Evolutionary conservation across 2,797 vertebrate species (phyloP).

Genomic region (Spinus olivaceus): DNA sequence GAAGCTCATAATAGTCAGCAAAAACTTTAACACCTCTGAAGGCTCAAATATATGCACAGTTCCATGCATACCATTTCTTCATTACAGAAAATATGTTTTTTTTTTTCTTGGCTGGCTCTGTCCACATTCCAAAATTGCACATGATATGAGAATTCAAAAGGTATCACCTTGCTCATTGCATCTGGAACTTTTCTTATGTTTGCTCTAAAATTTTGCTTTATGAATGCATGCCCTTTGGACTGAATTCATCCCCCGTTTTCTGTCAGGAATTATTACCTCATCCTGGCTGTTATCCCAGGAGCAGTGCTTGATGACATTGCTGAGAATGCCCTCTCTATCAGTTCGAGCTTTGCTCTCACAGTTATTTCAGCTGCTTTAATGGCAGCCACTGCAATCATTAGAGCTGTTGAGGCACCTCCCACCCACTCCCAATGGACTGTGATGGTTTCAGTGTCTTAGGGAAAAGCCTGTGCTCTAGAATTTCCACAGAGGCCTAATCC

Average conservation of each 20-base stretch:
- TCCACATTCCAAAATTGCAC: background rate
- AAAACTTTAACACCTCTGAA: background rate
- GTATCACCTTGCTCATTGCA: background rate
- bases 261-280: background rate
- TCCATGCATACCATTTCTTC: background rate
- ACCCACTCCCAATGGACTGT: background rate
- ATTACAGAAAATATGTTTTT: background rate
- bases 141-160: background rate
- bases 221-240: slow-evolving; percentile 29
- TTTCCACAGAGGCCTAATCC: background rate
- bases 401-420: background rate
- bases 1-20: background rate
- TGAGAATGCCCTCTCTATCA: background rate
- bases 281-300: slow-evolving; percentile 17
- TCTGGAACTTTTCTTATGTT: background rate
- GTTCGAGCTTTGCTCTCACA: background rate
- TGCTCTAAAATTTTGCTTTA: slow-evolving; percentile 4
- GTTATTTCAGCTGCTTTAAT: background rate
- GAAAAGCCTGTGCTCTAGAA: background rate
- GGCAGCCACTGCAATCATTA: background rate
- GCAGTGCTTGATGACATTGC: background rate
- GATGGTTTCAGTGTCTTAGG: background rate
- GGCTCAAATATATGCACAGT: background rate
- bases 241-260: background rate
- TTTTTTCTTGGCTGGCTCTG: background rate